Base-by-base conservation (phyloP, 2,888 invertebrate species). In the Balanococcus diminutus region DNA sequence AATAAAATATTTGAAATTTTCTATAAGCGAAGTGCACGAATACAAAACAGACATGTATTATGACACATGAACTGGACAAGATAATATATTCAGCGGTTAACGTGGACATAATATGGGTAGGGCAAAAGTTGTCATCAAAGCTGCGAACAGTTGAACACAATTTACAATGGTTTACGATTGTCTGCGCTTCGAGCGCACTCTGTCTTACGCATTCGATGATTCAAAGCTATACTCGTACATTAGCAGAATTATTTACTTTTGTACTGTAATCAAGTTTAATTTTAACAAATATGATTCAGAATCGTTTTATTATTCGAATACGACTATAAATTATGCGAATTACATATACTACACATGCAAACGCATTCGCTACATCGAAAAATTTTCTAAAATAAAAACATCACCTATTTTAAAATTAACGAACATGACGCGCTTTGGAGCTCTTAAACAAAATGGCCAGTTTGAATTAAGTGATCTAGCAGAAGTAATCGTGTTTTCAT, bases 111-210 rank as follows among this genome's bases (percentile, higher is more conserved):
- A 83, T 82, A 46, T 83, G 83, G 83, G 83, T 61, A 61, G 83
- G 61, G 61, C 83, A 83, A 31, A 83, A 46, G 83, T 61, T 83
- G 83, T 83, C 83, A 83, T 83, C 83, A 36, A 61, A 83, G 83
- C 36, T 61, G 83, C 32, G 83, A 46, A 8, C n/a, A 51, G 51
- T 51, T 51, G 51, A 51, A 83, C 61, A 61, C 83, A 83, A 83
- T 83, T 83, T 83, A 83, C 83, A 46, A 61, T 61, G 42, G 25
- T 82, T 82, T 28, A 82, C 82, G 46, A 82, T 82, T 42, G 28
- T 46, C 31, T 22, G 51, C 19, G 51, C 81, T 39, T 28, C 22
- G 28, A 46, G 11, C 46, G 51, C 42, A 25, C 51, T 51, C 46
- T 46, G 22, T 19, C 14, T 51, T 46, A 51, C 51, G 82, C 51